phyloP scores from a whole-genome alignment of 2,113 vertebrate species.

The Ammodytes marinus region DNA sequence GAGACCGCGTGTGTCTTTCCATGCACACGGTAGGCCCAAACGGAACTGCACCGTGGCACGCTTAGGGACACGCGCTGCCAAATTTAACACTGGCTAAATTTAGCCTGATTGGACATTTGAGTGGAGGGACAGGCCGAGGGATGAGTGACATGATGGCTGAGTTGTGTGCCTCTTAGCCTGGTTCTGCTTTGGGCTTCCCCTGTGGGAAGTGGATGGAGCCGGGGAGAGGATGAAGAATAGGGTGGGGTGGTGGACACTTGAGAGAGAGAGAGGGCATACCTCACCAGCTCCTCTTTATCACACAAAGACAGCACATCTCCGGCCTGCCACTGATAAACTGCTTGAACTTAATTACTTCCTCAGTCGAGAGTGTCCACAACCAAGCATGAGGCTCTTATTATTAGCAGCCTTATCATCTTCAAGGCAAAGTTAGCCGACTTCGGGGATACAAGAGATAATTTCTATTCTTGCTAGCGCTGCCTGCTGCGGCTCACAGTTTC shows the following conservation, averaged over 20 bases:
- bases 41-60: conserved; percentile 43
- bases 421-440: conserved; percentile 69
- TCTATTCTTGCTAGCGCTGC: conserved; percentile 51
- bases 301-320: conserved; percentile 75
- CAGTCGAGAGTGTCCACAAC: conserved; percentile 76
- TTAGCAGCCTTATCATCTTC: conserved; percentile 80
- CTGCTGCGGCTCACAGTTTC: conserved; percentile 42
- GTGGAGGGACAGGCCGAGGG: conserved; percentile 36
- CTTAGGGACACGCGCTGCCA: conserved; percentile 54
- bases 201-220: conserved; percentile 44
- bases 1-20: conserved; percentile 33
- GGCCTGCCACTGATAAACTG: conserved; percentile 77
- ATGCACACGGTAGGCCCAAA: conserved; percentile 28
- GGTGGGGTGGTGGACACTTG: conserved; percentile 56
- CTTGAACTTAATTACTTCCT: conserved; percentile 82
- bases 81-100: conserved; percentile 77
- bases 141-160: conserved; percentile 62
- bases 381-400: conserved; percentile 74
- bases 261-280: conserved; percentile 67
- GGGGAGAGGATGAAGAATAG: conserved; percentile 45
- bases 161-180: conserved; percentile 38
- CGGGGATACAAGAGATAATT: conserved; percentile 56
- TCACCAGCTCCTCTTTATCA: conserved; percentile 74
- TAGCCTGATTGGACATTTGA: conserved; percentile 77
- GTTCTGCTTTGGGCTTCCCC: conserved; percentile 67